These are phyloP conservation scores for Numenius phaeopus DNA, from an alignment of 2,797 vertebrate genomes.

Conservation along the genomic window DNA sequence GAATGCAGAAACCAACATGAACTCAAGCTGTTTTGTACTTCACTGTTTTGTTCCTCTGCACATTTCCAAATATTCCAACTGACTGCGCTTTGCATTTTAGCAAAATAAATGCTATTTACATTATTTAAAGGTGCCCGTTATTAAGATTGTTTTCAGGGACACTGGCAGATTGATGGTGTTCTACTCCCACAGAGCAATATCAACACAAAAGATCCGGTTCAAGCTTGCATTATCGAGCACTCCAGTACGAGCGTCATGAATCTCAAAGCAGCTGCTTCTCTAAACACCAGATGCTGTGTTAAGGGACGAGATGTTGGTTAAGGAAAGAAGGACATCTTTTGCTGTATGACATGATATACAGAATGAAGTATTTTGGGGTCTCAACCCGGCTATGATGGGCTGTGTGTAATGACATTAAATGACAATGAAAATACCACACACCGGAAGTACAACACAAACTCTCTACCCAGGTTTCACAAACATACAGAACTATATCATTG, in stretches of 20 bases:
- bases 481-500: not conserved
- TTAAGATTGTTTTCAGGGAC: not conserved
- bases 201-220: not conserved
- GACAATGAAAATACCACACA: not conserved
- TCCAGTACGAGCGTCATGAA: not conserved
- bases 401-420: not conserved
- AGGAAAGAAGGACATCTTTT: not conserved
- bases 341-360: fast-evolving
- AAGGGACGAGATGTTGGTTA: not conserved
- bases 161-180: not conserved
- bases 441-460: not conserved
- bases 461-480: not conserved
- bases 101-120: not conserved
- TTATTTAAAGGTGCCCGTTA: not conserved
- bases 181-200: not conserved
- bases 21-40: not conserved
- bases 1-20: not conserved
- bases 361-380: not conserved
- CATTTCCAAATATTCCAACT: not conserved
- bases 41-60: not conserved
- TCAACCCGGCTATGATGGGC: not conserved
- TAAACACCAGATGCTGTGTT: not conserved
- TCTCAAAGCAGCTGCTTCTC: not conserved
- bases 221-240: not conserved
- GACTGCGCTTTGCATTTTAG: not conserved